Percentiles rank a stretch among this genome's conserved stretches.
Evolutionary conservation across 1,140 invertebrate genomes (phyloP).

Genomic region (Nebria ingens): DNA sequence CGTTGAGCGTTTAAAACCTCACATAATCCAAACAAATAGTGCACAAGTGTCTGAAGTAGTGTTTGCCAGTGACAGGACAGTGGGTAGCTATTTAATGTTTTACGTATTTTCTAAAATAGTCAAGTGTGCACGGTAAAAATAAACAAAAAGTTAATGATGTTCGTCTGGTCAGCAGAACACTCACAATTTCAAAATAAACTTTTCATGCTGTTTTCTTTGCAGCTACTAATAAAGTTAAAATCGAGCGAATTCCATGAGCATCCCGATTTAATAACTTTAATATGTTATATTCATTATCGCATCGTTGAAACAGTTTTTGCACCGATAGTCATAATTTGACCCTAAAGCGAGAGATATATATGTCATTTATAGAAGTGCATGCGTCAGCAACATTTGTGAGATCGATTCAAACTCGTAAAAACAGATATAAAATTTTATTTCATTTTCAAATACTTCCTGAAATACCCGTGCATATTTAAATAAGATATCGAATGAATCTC

Average conservation of each 20-base stretch:
- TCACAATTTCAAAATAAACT: slow-evolving; percentile 6
- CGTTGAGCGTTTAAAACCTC: not conserved
- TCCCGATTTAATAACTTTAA: not conserved
- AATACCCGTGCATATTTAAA: too few relatives aligned
- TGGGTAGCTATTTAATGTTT: not conserved
- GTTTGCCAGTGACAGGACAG: slow-evolving; percentile 1
- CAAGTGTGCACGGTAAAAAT: not conserved
- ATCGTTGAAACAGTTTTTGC: not conserved
- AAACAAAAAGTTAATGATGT: too few relatives aligned
- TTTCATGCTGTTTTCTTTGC: not conserved
- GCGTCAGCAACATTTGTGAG: not conserved
- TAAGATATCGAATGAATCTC: too few relatives aligned
- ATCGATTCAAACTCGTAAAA: not conserved
- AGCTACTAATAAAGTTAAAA: not conserved
- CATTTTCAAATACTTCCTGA: too few relatives aligned
- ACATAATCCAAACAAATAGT: slow-evolving; percentile 3
- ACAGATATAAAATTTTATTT: not conserved
- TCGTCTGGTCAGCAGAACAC: not conserved
- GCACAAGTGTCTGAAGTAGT: not conserved
- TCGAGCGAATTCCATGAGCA: not conserved
- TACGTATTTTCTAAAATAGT: slow-evolving; percentile 1
- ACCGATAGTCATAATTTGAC: not conserved
- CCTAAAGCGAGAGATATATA: not conserved
- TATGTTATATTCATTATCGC: not conserved
- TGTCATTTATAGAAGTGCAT: not conserved